A percentile compares a stretch with the other conserved stretches of the same genome.
Evolutionary conservation across 2,888 invertebrate genomes (phyloP).

Genomic region (Scelioninae gen. 1): DNA sequence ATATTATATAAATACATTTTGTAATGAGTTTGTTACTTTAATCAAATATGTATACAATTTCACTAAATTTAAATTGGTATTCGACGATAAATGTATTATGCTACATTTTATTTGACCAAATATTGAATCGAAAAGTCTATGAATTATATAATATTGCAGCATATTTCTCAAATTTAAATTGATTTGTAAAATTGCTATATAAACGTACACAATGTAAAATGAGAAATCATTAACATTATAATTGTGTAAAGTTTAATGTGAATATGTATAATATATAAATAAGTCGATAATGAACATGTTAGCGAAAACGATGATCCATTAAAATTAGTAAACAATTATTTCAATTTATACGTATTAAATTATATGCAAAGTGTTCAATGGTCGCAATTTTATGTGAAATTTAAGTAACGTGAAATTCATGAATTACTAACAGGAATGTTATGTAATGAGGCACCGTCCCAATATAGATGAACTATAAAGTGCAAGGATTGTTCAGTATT

Average conservation of each 20-base stretch:
- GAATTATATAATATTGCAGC: constrained; percentile 22
- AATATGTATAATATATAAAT: constrained; percentile 11
- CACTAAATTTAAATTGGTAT: neutral
- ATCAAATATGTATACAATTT: constrained; percentile 5
- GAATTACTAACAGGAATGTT: constrained; percentile 11
- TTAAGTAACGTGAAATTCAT: constrained; percentile 12
- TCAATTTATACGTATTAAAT: constrained; percentile 27
- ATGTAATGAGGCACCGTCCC: constrained; percentile 42
- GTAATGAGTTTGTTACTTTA: constrained; percentile 27
- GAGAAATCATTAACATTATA: constrained; percentile 2
- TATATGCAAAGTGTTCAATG: constrained; percentile 28
- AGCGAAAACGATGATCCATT: neutral
- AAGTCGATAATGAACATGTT: constrained; percentile 2
- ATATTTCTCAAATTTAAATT: neutral
- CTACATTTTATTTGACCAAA: too few relatives aligned
- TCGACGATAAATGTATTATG: neutral
- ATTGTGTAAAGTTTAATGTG: constrained; percentile 9
- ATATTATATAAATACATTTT: constrained; percentile 5
- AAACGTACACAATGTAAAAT: constrained; percentile 9
- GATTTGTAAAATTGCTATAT: neutral
- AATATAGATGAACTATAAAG: constrained; percentile 18
- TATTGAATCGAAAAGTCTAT: neutral
- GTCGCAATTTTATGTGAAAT: constrained; percentile 15
- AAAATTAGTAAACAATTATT: constrained; percentile 19
- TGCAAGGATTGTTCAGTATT: constrained; percentile 41